phyloP scores from a whole-genome alignment of 2,113 vertebrate genomes.

The Gambusia holbrooki region DNA sequence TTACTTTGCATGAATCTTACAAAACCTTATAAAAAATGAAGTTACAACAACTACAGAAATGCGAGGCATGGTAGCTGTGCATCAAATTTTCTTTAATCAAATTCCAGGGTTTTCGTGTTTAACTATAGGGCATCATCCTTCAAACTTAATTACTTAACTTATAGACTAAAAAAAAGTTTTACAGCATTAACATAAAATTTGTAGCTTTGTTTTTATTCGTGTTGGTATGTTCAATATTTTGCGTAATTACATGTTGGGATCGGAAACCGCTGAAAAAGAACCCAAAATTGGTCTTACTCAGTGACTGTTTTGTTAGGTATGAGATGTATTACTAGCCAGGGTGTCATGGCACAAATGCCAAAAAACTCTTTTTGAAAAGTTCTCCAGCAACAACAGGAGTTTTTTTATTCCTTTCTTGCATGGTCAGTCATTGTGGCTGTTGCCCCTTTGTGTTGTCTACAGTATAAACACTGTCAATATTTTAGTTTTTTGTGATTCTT shows the following conservation, averaged over 20 bases:
- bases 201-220: too few species aligned
- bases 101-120: background rate
- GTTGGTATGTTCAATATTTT: too few species aligned
- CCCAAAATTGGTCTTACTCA: background rate
- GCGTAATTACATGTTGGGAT: too few species aligned
- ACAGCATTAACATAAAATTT: too few species aligned
- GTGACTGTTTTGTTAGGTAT: background rate
- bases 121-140: background rate
- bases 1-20: background rate
- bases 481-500: background rate
- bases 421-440: too few species aligned
- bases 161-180: too few species aligned
- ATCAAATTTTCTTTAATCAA: background rate
- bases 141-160: too few species aligned
- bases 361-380: too few species aligned
- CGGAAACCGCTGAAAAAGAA: background rate
- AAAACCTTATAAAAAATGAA: background rate
- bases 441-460: background rate
- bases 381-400: too few species aligned
- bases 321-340: background rate
- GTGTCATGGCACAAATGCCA: too few species aligned
- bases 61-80: background rate
- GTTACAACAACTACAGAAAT: too few species aligned
- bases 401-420: background rate
- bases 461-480: too few species aligned